Evolutionary conservation across 1,140 invertebrate species (phyloP).

Genomic region (Himalopsyche phryganea): DNA sequence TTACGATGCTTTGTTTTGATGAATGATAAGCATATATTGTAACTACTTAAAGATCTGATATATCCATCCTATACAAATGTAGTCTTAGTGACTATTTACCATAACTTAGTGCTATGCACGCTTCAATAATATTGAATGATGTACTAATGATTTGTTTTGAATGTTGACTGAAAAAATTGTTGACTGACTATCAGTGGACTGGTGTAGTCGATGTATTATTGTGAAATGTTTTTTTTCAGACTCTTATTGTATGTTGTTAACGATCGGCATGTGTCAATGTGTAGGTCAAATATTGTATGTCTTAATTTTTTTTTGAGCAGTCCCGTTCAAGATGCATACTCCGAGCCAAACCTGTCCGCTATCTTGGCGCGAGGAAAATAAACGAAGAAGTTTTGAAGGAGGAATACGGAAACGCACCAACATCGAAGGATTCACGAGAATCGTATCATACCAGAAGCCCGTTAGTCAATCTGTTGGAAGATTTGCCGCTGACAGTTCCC

Average conservation of each 20-base stretch:
- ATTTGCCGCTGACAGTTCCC: not conserved
- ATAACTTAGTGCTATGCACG: no score
- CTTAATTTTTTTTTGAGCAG: slow-evolving; percentile 29
- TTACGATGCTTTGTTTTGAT: no score
- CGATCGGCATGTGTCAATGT: not conserved
- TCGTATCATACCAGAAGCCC: not conserved
- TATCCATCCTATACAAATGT: no score
- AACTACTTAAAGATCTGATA: no score
- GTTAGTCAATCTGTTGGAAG: not conserved
- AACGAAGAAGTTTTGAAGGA: slow-evolving; percentile 18
- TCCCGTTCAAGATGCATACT: slow-evolving; percentile 31
- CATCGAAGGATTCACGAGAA: not conserved
- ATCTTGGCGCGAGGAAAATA: slow-evolving; percentile 11
- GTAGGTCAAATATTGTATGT: slow-evolving; percentile 11
- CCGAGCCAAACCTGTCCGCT: not conserved
- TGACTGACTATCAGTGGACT: no score
- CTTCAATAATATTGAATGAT: no score
- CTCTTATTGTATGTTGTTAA: slow-evolving; percentile 1
- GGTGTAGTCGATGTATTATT: no score
- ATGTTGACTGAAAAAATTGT: not conserved
- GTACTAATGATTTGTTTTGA: not conserved
- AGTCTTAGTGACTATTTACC: no score
- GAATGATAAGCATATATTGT: no score
- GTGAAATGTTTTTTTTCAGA: no score
- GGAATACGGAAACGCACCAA: slow-evolving; percentile 3